phyloP scores from a whole-genome alignment of 2,888 invertebrate species.

The Mamestra brassicae region DNA sequence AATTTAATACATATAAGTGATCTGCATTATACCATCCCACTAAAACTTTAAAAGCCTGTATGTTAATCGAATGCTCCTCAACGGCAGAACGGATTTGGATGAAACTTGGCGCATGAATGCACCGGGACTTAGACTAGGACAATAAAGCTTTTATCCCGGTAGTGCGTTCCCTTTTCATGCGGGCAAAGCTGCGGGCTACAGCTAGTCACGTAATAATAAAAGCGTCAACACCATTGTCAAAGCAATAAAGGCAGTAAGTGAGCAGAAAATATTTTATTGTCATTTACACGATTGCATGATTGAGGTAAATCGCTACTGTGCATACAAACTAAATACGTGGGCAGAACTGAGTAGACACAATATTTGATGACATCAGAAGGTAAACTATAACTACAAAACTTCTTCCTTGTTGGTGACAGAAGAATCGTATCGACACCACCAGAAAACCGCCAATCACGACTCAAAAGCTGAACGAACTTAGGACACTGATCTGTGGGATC shows the following conservation, averaged over 20 bases:
- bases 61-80: background rate
- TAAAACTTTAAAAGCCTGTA: background rate
- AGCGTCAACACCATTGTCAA: background rate
- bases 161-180: too few relatives aligned
- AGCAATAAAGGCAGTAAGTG: constrained; percentile 34
- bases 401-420: background rate
- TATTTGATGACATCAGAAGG: constrained; percentile 4
- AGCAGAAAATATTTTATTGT: constrained; percentile 30
- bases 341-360: background rate
- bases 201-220: background rate
- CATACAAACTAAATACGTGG: constrained; percentile 21
- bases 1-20: constrained; percentile 11
- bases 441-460: background rate
- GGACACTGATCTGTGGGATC: background rate
- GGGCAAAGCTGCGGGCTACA: background rate
- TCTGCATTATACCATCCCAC: background rate
- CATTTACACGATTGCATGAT: constrained; percentile 25
- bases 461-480: background rate
- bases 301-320: constrained; percentile 23
- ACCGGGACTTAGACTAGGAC: background rate
- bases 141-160: too few relatives aligned
- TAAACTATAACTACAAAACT: background rate
- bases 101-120: background rate
- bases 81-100: background rate
- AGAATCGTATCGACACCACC: too few relatives aligned